These are phyloP conservation scores for Acrocephalus kingi DNA, from an alignment of 2,113 vertebrate species.

Conservation along the genomic window DNA sequence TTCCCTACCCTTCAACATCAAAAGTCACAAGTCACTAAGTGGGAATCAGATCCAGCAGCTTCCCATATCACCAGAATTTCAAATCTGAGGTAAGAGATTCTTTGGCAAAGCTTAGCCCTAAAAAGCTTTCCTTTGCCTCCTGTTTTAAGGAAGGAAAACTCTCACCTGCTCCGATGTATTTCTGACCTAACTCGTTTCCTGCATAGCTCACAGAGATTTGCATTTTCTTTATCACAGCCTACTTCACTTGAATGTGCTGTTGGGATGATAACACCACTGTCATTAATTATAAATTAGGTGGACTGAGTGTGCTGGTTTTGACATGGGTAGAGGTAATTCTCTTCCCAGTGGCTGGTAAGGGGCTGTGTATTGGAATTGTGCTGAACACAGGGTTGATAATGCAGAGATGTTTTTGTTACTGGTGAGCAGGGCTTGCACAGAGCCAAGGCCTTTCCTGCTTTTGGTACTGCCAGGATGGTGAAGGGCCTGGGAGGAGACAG, in stretches of 20 bases:
- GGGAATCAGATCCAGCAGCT: not conserved
- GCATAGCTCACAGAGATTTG: not conserved
- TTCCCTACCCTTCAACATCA: not conserved
- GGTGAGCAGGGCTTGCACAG: not conserved
- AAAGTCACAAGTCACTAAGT: not conserved
- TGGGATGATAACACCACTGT: not conserved
- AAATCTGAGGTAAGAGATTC: not conserved
- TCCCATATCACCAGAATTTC: not conserved
- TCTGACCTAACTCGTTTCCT: not conserved
- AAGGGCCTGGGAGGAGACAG: not conserved
- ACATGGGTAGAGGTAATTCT: not conserved
- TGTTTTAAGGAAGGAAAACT: not conserved
- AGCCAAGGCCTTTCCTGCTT: not conserved
- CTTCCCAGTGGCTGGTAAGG: no score
- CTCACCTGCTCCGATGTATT: not conserved
- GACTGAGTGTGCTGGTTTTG: not conserved
- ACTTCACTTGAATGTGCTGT: not conserved
- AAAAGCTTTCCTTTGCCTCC: not conserved
- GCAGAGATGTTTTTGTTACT: not conserved
- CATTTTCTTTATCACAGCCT: not conserved
- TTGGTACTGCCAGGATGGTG: accelerated
- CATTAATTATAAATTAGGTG: slow-evolving; percentile 17
- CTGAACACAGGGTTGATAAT: accelerated
- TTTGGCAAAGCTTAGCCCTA: not conserved
- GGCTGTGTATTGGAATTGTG: not conserved